Base-by-base conservation (phyloP, 2,113 vertebrate genomes). In the Menura novaehollandiae region DNA sequence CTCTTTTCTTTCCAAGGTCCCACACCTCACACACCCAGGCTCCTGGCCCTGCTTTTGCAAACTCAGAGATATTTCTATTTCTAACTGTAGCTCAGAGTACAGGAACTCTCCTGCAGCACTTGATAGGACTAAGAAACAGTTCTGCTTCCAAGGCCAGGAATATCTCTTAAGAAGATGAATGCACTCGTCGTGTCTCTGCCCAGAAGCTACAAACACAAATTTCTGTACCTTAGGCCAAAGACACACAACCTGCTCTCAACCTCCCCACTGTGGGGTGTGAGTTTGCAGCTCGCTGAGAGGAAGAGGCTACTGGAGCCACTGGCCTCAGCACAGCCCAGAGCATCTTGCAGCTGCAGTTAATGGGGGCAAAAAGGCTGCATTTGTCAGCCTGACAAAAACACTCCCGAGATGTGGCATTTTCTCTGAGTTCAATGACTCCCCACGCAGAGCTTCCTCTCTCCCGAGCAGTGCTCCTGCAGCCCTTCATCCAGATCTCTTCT, bases 361-460 rank as follows among this genome's bases (percentile, higher is more conserved):
- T 2, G 21, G 33, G 27, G 30, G 10, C 1, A 0, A 15, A 60
- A 69, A 78, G 55, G 53, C 58, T 82, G 55, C 44, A 9, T 78
- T 75, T 68, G 39, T 53, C 82, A 60, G 49, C 6, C 35, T 52
- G 82, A 44, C 46, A 68, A 24, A 89, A 88, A 8, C 27, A 64
- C 21, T 23, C 43, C 33, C 0, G 1, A 66, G 53, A 46, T 10
- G 59, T 10, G 2, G 33, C 60, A 20, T 69, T 33, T 90, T 22
- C 55, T 46, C 13, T 0, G 0, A 62, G 37, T 9, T 66, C 72
- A 46, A 0, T 17, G 72, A 5, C 19, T 79, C n/a, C 49, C 35
- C 49, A 26, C 0, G 0, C 68, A 22, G 78, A 85, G 58, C 23
- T 49, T 41, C 52, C 66, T 60, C 69, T 11, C 60, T 37, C n/a